Base-by-base conservation (phyloP, 2,888 invertebrate genomes). In the Eucera pruinosa region DNA sequence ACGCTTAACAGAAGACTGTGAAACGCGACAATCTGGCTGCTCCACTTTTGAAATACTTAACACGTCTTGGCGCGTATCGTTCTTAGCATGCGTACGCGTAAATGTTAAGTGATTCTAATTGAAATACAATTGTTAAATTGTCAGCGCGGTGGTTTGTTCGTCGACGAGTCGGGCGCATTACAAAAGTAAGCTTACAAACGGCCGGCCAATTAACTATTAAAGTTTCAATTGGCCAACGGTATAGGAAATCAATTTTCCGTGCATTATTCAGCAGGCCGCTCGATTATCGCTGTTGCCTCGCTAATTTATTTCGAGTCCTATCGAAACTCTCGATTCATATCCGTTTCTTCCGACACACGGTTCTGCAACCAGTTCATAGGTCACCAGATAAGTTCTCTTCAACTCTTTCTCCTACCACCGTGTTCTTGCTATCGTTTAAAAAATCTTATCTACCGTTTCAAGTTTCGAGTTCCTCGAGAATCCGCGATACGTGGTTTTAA, bases 201-300 rank as follows among this genome's bases (percentile, higher is more conserved):
- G 55, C 36, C 48, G 50, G n/a, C 23, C 39, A 52, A 54, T 57
- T 52, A 64, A 54, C n/a, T 25, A 36, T 64, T 61, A 15, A 27
- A 50, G 33, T 39, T n/a, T 9, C 2, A 23, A 52, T 74, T 23
- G 54, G 48, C n/a, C 1, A 39, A 15, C 13, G 11, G 43, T 65
- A 72, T 72, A 54, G 81, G 43, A 72, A 81, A 82, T 75, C 69
- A 70, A 81, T 81, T 36, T 58, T 52, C 20, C 30, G 25, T 70
- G 52, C 60, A 67, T 81, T 77, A 73, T 80, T 81, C 39, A 74
- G 15, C 25, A 55, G 13, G 3, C 23, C 43, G 13, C 15, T 36
- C 41, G 47, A 18, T 47, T 41, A 18, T 54, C 20, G 18, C 15
- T n/a, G 4, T 15, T 20, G 30, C 13, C 18, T 5, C 23, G 15